Evolutionary conservation across 2,797 vertebrate species (phyloP).

Genomic region (Euphonia xanthogaster): DNA sequence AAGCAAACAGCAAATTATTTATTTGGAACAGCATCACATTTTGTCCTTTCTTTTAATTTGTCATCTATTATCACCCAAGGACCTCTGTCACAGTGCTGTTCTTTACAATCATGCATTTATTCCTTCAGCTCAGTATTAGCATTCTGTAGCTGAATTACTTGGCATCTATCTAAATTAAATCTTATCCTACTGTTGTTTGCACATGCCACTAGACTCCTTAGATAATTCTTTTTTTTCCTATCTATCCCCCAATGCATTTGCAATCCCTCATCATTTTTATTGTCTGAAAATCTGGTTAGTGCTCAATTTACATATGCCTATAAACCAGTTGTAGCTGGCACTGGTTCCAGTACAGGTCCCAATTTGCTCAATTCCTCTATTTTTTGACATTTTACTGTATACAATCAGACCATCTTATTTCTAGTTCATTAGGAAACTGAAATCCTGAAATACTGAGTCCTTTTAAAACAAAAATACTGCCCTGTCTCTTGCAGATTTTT

Average conservation of each 20-base stretch:
- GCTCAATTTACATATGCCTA: conserved; percentile 12
- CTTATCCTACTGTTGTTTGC: conserved; percentile 57
- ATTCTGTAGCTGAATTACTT: conserved; percentile 46
- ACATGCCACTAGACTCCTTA: conserved; percentile 32
- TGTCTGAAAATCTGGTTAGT: conserved; percentile 42
- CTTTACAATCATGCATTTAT: conserved; percentile 22
- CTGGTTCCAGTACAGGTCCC: not conserved
- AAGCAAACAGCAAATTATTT: conserved; percentile 38
- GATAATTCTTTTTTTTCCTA: not conserved
- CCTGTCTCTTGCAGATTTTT: not conserved
- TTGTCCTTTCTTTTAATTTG: conserved; percentile 47
- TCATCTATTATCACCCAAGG: conserved; percentile 32
- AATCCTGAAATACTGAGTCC: not conserved
- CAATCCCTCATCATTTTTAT: conserved; percentile 30
- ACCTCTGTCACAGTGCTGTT: conserved; percentile 10
- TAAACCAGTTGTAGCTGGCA: not conserved
- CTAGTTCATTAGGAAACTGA: not conserved
- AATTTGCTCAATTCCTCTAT: not conserved
- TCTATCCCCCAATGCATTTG: not conserved
- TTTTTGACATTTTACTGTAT: not conserved
- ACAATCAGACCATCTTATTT: not conserved
- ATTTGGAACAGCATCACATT: conserved; percentile 7
- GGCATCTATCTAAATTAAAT: conserved; percentile 73
- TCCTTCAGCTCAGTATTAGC: conserved; percentile 47
- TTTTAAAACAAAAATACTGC: not conserved